Conservation (phyloP, 2,888 invertebrate species). For the Eupeodes latifasciatus region DNA sequence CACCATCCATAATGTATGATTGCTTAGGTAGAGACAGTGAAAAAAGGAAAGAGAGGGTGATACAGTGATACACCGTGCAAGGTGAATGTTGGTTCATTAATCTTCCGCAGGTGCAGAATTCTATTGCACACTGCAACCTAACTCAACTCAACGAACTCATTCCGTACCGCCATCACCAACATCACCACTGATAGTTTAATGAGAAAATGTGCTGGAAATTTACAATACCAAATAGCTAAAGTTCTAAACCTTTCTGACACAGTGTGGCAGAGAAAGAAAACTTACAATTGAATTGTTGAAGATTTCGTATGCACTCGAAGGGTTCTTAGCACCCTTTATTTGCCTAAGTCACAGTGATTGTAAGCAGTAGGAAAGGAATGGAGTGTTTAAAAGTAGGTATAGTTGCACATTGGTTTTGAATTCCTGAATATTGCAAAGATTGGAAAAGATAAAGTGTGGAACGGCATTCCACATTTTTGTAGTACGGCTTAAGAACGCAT, state of each 20-base stretch:
- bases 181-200: background rate
- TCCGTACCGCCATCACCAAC: background rate
- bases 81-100: constrained; percentile 57
- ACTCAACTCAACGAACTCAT: too few species aligned
- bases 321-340: too few species aligned
- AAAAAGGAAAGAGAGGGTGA: background rate
- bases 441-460: too few species aligned
- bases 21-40: background rate
- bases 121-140: background rate
- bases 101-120: constrained; percentile 51
- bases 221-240: background rate
- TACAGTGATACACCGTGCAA: background rate
- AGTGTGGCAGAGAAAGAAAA: background rate
- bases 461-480: too few species aligned
- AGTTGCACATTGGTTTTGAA: too few species aligned
- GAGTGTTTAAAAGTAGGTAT: too few species aligned
- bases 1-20: constrained; percentile 22
- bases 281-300: too few species aligned
- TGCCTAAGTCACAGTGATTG: too few species aligned
- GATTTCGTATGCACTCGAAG: too few species aligned
- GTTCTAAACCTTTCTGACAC: background rate
- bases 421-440: too few species aligned
- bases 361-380: too few species aligned
- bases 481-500: too few species aligned
- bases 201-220: constrained; percentile 17